Evolutionary conservation across 2,113 vertebrate species (phyloP).

Genomic region (Apteryx mantelli): DNA sequence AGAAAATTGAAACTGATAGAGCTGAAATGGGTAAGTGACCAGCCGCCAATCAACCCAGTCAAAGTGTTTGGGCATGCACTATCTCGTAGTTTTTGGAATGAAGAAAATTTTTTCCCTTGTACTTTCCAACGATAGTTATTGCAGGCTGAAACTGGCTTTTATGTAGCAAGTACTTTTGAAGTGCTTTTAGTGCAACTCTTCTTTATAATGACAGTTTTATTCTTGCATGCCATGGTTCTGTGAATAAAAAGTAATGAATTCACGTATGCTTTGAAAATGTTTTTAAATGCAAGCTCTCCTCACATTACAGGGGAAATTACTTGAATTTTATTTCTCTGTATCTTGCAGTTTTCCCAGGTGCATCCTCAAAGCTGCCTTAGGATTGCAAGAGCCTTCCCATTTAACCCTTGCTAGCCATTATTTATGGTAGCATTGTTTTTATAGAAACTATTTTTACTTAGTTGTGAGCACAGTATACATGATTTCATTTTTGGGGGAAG

Average conservation of each 20-base stretch:
- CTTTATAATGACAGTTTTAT: not conserved
- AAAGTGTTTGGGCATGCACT: not conserved
- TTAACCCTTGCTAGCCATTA: not conserved
- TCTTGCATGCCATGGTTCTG: not conserved
- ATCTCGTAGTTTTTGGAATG: not conserved
- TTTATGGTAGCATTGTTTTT: not conserved
- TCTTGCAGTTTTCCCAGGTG: not conserved
- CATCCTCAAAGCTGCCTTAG: not conserved
- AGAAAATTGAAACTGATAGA: not conserved
- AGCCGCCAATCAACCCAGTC: not conserved
- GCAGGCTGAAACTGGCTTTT: not conserved
- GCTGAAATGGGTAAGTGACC: not conserved
- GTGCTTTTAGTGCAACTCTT: not conserved
- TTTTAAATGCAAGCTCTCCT: not conserved
- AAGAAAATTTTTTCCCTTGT: not conserved
- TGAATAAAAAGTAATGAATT: not conserved
- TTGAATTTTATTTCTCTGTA: not conserved
- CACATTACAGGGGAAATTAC: not conserved
- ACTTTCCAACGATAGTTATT: not conserved
- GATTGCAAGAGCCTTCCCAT: not conserved
- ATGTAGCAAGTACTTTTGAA: not conserved
- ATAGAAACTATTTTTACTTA: not conserved
- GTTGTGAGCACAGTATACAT: not conserved
- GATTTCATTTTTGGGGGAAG: not conserved
- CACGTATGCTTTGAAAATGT: not conserved